These are phyloP conservation scores for Trichopria drosophilae DNA, from an alignment of 2,888 invertebrate genomes.

Conservation along the genomic window DNA sequence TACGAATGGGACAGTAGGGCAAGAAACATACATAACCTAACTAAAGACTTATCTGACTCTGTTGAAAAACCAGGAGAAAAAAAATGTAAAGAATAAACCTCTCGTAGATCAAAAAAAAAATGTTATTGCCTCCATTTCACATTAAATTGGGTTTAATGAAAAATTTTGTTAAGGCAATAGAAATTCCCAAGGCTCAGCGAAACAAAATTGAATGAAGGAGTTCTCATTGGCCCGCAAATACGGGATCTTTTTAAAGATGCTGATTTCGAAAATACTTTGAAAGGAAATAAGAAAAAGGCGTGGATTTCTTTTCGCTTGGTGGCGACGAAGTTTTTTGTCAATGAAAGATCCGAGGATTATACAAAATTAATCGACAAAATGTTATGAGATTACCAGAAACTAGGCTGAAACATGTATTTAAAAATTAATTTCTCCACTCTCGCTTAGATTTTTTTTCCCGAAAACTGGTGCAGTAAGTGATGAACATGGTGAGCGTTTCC, in stretches of 20 bases:
- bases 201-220: conserved; percentile 37
- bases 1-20: no score
- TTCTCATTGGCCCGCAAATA: no score
- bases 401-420: no score
- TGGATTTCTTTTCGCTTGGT: conserved; percentile 26
- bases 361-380: conserved; percentile 34
- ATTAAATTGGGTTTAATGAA: conserved; percentile 40
- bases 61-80: conserved; percentile 11
- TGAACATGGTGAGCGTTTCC: conserved; percentile 48
- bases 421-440: conserved; percentile 45
- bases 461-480: conserved; percentile 46
- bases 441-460: conserved; percentile 45
- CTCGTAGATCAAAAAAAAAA: no score
- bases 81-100: conserved; percentile 13
- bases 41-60: conserved; percentile 24
- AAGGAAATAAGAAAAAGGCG: conserved; percentile 24
- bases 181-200: conserved; percentile 39
- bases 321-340: conserved; percentile 25
- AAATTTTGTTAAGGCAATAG: conserved; percentile 32
- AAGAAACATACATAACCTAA: no score
- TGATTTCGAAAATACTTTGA: conserved; percentile 28
- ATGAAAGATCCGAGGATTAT: conserved; percentile 27
- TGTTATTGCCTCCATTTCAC: conserved; percentile 21
- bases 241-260: no score
- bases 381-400: no score